These are phyloP conservation scores for Tichodroma muraria DNA, from an alignment of 2,113 vertebrate species.

Conservation along the genomic window DNA sequence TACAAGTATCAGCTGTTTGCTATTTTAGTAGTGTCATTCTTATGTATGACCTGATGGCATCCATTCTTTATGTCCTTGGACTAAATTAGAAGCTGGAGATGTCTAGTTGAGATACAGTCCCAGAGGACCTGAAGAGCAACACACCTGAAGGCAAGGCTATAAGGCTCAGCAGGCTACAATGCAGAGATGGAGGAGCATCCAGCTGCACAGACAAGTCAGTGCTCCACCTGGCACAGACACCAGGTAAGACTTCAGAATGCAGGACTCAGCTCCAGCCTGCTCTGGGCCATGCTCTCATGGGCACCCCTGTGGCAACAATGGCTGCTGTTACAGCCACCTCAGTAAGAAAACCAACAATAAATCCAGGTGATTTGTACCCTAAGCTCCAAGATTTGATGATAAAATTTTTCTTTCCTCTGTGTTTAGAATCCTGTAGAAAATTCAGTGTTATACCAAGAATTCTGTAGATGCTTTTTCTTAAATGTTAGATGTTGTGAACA, in stretches of 20 bases:
- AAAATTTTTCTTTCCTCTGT: no score
- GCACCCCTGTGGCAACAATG: not conserved
- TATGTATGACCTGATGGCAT: not conserved
- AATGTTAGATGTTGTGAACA: not conserved
- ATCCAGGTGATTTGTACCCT: not conserved
- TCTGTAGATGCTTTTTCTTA: not conserved
- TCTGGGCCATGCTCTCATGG: not conserved
- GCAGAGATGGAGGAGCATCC: not conserved
- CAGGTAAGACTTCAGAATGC: not conserved
- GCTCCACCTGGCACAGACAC: not conserved
- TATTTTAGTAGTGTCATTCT: not conserved
- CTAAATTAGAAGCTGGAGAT: constrained; percentile 3
- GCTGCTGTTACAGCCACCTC: not conserved
- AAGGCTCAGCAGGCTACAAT: not conserved
- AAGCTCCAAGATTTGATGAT: not conserved
- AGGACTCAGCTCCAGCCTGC: not conserved
- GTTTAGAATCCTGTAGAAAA: not conserved
- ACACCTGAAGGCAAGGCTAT: not conserved
- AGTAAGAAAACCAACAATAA: not conserved
- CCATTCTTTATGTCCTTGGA: not conserved
- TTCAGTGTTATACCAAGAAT: not conserved
- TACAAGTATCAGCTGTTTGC: not conserved
- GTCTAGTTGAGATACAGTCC: not conserved
- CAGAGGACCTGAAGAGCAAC: not conserved
- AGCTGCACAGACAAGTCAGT: not conserved